A percentile compares a stretch with the other conserved stretches of the same genome.
phyloP scores from a whole-genome alignment of 2,797 vertebrate species.

The Ceryle rudis region DNA sequence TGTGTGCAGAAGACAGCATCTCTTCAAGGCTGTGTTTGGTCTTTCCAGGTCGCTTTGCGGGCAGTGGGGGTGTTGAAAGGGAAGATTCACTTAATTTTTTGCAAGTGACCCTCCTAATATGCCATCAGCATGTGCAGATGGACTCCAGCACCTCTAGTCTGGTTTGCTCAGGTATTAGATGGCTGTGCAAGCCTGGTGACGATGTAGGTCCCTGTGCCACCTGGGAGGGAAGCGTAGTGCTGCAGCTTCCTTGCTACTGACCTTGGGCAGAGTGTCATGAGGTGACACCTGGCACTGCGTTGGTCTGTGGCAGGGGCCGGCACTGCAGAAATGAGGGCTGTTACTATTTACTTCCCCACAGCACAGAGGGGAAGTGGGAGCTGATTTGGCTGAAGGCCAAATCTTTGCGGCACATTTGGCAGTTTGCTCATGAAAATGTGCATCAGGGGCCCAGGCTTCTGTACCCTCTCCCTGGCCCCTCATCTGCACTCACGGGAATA shows the following conservation, averaged over 20 bases:
- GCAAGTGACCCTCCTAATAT: background rate
- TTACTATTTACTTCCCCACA: background rate
- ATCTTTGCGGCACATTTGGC: background rate
- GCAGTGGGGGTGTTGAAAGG: background rate
- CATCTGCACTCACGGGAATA: background rate
- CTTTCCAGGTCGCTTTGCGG: background rate
- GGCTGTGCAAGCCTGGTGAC: background rate
- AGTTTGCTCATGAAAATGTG: background rate
- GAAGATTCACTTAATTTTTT: background rate
- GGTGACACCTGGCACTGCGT: background rate
- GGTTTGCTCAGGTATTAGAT: background rate
- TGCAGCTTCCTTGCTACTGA: background rate
- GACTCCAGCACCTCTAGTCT: background rate
- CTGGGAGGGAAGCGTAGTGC: background rate
- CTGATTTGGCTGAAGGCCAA: background rate
- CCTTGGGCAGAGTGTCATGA: background rate
- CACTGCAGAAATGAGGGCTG: background rate
- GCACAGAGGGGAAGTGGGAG: background rate
- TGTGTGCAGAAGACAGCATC: background rate
- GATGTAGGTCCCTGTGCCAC: background rate
- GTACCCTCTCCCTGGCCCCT: background rate
- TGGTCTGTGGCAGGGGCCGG: accelerated
- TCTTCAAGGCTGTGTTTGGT: background rate
- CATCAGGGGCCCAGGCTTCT: accelerated
- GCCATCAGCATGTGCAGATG: background rate